Evolutionary conservation across 1,140 invertebrate genomes (phyloP).

Genomic region (Neoseiulus cucumeris): DNA sequence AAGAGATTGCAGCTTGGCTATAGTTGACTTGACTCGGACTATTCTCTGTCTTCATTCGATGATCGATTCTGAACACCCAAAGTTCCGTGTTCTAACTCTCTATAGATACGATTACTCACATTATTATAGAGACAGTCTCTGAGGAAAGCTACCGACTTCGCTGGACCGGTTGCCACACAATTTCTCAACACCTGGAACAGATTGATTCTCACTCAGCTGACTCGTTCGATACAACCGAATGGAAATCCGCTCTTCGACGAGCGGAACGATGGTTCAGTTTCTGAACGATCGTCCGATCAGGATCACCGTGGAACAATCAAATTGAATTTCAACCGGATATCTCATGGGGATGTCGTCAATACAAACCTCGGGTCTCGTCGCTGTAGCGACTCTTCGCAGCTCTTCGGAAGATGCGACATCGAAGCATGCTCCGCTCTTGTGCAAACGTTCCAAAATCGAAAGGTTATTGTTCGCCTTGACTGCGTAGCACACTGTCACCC

Average conservation of each 20-base stretch:
- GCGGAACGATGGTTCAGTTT: background rate
- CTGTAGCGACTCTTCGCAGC: conserved; percentile 17
- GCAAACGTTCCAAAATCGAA: conserved; percentile 16
- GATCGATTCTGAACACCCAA: too few species aligned
- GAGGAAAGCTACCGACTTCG: background rate
- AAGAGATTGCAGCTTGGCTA: too few species aligned
- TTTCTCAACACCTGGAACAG: background rate
- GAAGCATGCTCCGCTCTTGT: conserved; percentile 17
- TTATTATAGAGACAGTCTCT: background rate
- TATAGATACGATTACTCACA: background rate
- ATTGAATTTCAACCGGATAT: conserved; percentile 14
- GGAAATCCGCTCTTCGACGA: background rate
- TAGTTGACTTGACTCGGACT: too few species aligned
- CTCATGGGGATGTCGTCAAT: conserved; percentile 18
- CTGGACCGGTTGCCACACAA: background rate
- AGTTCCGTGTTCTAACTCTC: too few species aligned
- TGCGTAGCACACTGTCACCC: conserved; percentile 15
- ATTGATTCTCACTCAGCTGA: background rate
- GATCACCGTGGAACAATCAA: conserved; percentile 1
- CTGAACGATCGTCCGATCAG: too few species aligned
- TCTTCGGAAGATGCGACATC: conserved; percentile 22
- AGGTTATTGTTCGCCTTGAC: conserved; percentile 22
- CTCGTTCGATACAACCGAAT: background rate
- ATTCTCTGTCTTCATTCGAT: too few species aligned
- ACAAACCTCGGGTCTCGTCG: conserved; percentile 17